Percentiles rank a stretch among this genome's conserved stretches.
Evolutionary conservation across 2,888 invertebrate species (phyloP).

Genomic region (Macrophya annulata): DNA sequence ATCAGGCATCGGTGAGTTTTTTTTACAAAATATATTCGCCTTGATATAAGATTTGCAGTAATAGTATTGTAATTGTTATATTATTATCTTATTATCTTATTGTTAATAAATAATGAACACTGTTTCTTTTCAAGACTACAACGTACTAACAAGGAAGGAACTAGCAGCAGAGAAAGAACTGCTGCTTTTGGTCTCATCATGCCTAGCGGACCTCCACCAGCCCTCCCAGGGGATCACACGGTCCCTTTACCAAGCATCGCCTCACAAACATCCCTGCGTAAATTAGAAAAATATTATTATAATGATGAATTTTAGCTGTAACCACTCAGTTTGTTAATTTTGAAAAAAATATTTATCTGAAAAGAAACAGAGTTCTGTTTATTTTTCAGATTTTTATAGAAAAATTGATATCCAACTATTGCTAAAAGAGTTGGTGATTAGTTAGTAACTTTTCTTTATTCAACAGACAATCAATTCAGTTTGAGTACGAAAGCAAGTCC

Average conservation of each 20-base stretch:
- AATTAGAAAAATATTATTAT: slow-evolving; percentile 61
- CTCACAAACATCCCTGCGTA: slow-evolving; percentile 80
- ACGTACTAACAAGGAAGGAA: slow-evolving; percentile 83
- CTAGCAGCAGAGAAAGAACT: slow-evolving; percentile 79
- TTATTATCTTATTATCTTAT: not conserved
- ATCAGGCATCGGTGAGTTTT: slow-evolving; percentile 78
- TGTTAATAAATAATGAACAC: not conserved
- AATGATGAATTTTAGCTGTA: not conserved
- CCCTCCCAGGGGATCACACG: slow-evolving; percentile 82
- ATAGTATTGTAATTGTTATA: not conserved
- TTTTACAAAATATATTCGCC: not conserved
- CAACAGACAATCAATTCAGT: slow-evolving; percentile 76
- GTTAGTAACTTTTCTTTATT: slow-evolving; percentile 40
- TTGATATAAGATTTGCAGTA: not conserved
- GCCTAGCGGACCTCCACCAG: slow-evolving; percentile 79
- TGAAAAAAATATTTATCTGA: not conserved
- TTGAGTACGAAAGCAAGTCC: slow-evolving; percentile 81
- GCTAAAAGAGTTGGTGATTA: slow-evolving; percentile 6
- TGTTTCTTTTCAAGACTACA: slow-evolving; percentile 78
- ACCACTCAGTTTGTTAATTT: not conserved
- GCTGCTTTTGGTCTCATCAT: slow-evolving; percentile 79
- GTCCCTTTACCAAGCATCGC: slow-evolving; percentile 80
- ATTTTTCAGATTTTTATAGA: not conserved
- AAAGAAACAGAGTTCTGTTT: not conserved
- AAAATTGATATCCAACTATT: not conserved